These are phyloP conservation scores for Diplodus puntazzo DNA, from an alignment of 2,797 vertebrate species.

Conservation along the genomic window DNA sequence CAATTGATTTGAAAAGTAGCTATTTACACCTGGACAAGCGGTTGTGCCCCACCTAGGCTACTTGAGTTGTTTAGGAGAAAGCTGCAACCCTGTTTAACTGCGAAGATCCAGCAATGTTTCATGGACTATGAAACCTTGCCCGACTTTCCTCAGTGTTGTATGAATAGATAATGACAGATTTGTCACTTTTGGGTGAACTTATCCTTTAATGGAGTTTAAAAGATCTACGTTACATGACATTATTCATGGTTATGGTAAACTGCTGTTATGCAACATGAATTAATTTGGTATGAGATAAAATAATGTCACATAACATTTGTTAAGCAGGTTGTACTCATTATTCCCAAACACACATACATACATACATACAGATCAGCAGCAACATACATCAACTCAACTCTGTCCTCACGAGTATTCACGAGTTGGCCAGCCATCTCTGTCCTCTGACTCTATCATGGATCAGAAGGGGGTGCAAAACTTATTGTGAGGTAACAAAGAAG, in stretches of 20 bases:
- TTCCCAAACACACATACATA: too few species aligned
- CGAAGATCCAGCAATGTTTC: too few species aligned
- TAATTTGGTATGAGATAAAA: too few species aligned
- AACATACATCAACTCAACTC: background rate
- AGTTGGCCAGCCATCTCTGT: background rate
- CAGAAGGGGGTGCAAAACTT: background rate
- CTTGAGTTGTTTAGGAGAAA: too few species aligned
- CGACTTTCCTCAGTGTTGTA: too few species aligned
- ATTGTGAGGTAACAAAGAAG: background rate
- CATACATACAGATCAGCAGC: background rate
- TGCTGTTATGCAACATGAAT: background rate
- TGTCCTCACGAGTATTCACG: background rate
- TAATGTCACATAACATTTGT: background rate
- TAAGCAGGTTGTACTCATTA: background rate
- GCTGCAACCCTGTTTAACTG: too few species aligned
- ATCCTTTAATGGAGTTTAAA: background rate
- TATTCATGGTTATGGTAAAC: background rate
- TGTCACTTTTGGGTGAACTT: too few species aligned
- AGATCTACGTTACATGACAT: background rate
- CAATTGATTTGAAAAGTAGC: too few species aligned
- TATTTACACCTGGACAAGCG: too few species aligned
- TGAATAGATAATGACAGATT: too few species aligned
- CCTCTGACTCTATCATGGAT: background rate
- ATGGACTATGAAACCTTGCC: too few species aligned
- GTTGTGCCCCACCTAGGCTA: background rate